These are phyloP conservation scores for Atherinosoma microstoma DNA, from an alignment of 2,797 vertebrate genomes.

Conservation along the genomic window DNA sequence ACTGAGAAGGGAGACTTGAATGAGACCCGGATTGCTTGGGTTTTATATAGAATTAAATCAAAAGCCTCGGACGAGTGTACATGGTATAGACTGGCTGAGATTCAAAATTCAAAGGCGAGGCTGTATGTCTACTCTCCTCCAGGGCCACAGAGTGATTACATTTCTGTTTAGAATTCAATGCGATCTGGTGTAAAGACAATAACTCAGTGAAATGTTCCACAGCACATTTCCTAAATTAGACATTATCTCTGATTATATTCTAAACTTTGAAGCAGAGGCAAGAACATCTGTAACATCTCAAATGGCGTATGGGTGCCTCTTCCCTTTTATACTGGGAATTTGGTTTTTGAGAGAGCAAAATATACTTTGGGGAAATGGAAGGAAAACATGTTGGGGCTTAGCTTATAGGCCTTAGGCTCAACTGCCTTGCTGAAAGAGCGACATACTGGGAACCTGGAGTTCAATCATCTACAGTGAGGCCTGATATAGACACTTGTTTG, in stretches of 20 bases:
- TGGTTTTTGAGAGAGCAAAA: conserved; percentile 35
- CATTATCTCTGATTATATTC: conserved; percentile 81
- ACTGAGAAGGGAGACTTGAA: conserved; percentile 5
- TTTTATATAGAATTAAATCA: conserved; percentile 24
- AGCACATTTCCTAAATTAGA: conserved; percentile 77
- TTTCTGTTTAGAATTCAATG: conserved; percentile 69
- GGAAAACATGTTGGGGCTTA: conserved; percentile 26
- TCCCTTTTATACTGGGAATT: conserved; percentile 26
- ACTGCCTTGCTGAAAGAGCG: conserved; percentile 30
- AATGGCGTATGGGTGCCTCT: conserved; percentile 53
- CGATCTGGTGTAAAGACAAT: conserved; percentile 67
- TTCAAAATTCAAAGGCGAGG: conserved; percentile 39
- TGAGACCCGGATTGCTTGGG: conserved; percentile 1
- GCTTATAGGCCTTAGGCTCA: conserved; percentile 19
- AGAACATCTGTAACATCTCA: conserved; percentile 80
- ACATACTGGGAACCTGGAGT: conserved; percentile 31
- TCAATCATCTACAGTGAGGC: conserved; percentile 24
- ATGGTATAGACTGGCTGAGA: conserved; percentile 49
- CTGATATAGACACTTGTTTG: conserved; percentile 50
- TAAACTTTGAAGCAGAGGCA: conserved; percentile 68
- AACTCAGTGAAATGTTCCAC: conserved; percentile 77
- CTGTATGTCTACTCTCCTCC: conserved; percentile 26
- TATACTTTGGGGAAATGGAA: conserved; percentile 27
- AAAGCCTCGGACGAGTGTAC: conserved; percentile 37
- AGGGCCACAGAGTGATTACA: conserved; percentile 53